Conservation (phyloP, 2,888 invertebrate genomes). For the Callosobruchus maculatus region DNA sequence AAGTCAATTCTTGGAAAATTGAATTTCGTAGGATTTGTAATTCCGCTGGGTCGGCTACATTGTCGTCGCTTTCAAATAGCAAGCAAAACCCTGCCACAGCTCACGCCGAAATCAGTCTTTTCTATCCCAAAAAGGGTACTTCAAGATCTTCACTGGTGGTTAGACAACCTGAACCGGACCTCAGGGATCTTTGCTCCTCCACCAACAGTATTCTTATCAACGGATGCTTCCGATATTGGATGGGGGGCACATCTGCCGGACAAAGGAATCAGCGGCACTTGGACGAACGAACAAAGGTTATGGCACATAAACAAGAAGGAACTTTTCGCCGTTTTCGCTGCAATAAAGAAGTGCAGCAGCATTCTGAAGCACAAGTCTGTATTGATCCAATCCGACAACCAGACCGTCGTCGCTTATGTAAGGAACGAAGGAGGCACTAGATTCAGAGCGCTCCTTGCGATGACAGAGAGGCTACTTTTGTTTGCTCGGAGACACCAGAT, state of each 20-base stretch:
- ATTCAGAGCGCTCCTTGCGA: not conserved
- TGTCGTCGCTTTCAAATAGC: constrained; percentile 9
- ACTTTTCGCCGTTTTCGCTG: constrained; percentile 4
- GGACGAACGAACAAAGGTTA: constrained; percentile 4
- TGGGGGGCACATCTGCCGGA: constrained; percentile 12
- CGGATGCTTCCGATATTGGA: constrained; percentile 9
- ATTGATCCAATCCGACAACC: constrained; percentile 18
- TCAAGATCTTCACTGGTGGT: constrained; percentile 10
- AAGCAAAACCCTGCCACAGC: constrained; percentile 1
- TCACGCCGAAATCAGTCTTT: constrained; percentile 1
- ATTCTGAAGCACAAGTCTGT: not conserved
- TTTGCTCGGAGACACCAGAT: not conserved
- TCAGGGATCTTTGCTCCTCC: not conserved
- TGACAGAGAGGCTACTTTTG: not conserved
- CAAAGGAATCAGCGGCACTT: not conserved
- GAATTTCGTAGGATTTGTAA: constrained; percentile 13
- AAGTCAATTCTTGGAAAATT: constrained; percentile 14
- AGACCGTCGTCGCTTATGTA: constrained; percentile 12
- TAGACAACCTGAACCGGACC: not conserved
- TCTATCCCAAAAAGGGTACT: constrained; percentile 1
- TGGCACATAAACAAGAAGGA: constrained; percentile 14
- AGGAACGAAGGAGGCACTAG: constrained; percentile 11
- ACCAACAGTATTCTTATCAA: not conserved
- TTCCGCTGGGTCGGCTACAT: constrained; percentile 15
- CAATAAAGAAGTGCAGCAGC: not conserved